Evolutionary conservation across 1,140 invertebrate genomes (phyloP).

Genomic region (Trachelipus rathkii): DNA sequence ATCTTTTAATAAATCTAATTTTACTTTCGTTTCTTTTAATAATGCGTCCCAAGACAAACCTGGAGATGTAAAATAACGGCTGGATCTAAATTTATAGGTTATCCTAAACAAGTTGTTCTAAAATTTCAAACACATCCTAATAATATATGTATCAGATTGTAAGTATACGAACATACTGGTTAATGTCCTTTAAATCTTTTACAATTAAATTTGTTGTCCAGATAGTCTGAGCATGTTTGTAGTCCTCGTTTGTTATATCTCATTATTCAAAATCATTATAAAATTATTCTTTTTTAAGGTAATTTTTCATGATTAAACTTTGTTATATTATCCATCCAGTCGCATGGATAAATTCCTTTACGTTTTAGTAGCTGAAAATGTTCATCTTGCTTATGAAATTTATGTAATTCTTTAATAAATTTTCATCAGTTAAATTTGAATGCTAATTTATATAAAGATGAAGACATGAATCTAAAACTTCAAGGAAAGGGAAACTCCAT

Average conservation of each 20-base stretch:
- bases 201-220: neutral
- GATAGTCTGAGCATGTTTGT: too few species aligned
- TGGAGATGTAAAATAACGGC: neutral
- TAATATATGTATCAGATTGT: neutral
- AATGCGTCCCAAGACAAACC: neutral
- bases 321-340: neutral
- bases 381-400: too few species aligned
- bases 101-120: neutral
- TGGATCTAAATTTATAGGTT: neutral
- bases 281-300: neutral
- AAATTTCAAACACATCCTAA: neutral
- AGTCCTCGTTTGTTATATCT: neutral
- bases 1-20: neutral
- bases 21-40: neutral
- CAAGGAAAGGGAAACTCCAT: neutral
- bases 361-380: too few species aligned
- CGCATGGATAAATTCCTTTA: too few species aligned
- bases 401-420: neutral
- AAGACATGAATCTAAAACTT: neutral
- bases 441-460: neutral
- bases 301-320: neutral
- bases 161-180: neutral
- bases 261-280: neutral
- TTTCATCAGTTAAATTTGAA: neutral
- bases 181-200: neutral